phyloP scores from a whole-genome alignment of 2,113 vertebrate species.

The Sterrhoptilus dennistouni region DNA sequence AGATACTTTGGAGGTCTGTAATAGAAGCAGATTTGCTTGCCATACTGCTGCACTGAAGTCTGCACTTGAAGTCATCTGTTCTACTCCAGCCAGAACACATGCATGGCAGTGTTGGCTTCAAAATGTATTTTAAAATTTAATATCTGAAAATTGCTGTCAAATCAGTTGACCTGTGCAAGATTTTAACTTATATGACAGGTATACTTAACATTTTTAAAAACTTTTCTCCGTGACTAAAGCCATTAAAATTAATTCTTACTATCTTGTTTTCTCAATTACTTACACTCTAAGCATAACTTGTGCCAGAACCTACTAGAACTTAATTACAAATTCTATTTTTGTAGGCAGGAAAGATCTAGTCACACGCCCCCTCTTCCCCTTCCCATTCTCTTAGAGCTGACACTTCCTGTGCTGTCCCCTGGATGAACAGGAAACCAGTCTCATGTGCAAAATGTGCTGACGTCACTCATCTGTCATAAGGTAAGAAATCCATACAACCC shows the following conservation, averaged over 20 bases:
- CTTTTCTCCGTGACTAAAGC: not conserved
- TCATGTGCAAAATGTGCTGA: not conserved
- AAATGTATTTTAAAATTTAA: not conserved
- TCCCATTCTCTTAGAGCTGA: not conserved
- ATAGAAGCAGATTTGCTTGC: not conserved
- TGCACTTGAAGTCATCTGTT: not conserved
- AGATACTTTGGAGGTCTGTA: not conserved
- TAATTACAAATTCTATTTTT: not conserved
- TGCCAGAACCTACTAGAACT: not conserved
- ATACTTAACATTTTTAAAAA: not conserved
- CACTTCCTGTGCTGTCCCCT: not conserved
- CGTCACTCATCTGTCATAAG: no score
- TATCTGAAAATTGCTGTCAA: not conserved
- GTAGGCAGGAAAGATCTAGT: not conserved
- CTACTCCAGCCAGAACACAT: not conserved
- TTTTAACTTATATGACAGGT: not conserved
- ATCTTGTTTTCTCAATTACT: not conserved
- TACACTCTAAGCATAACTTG: not conserved
- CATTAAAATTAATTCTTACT: not conserved
- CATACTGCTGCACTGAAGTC: not conserved
- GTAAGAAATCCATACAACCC: not conserved
- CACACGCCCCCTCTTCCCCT: accelerated
- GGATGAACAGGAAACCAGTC: not conserved
- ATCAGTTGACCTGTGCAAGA: not conserved
- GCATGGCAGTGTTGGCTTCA: not conserved